Base-by-base conservation (phyloP, 1,140 invertebrate species). In the Argopecten irradians region DNA sequence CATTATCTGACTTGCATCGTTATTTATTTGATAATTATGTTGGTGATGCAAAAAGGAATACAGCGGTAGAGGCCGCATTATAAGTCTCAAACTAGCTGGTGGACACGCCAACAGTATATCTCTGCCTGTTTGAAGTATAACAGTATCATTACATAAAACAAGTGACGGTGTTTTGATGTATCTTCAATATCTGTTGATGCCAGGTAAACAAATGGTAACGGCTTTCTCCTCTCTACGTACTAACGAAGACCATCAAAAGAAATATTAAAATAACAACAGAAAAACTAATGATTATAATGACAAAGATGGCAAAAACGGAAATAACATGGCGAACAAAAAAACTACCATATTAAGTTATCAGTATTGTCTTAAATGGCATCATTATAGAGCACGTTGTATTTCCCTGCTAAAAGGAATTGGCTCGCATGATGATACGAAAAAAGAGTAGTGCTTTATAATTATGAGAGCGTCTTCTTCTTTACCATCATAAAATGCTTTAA, bases 271-370 rank as follows among this genome's bases (percentile, higher is more conserved):
- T 28, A n/a, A n/a, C 55, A 71, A 16, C 14, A 71, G 55, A 71
- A 71, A n/a, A 71, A 71, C 55, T 71, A 71, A 71, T 71, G 55
- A 71, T 71, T 71, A 71, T 71, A 71, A 71, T 71, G 55, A 71
- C 16, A 71, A 71, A 71, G 22, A 71, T 71, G 55, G 28, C 55
- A 71, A 71, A 71, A 71, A 71, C 55, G 55, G 22, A 71, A 71
- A 71, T 71, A 71, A 71, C 55, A 71, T 11, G 22, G n/a, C 55
- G 3, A 71, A 71, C 22, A 71, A 71, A 71, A 71, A 71, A 71
- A n/a, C n/a, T 28, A 71, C n/a, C 55, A 28, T 71, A 71, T 71
- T 71, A 71, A 71, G 55, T 71, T 71, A 71, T 71, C 55, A 11
- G 55, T 11, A 71, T 71, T 28, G 55, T 71, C 55, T 71, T n/a